Evolutionary conservation across 2,888 invertebrate species (phyloP).

Genomic region (Cyclophora punctaria): DNA sequence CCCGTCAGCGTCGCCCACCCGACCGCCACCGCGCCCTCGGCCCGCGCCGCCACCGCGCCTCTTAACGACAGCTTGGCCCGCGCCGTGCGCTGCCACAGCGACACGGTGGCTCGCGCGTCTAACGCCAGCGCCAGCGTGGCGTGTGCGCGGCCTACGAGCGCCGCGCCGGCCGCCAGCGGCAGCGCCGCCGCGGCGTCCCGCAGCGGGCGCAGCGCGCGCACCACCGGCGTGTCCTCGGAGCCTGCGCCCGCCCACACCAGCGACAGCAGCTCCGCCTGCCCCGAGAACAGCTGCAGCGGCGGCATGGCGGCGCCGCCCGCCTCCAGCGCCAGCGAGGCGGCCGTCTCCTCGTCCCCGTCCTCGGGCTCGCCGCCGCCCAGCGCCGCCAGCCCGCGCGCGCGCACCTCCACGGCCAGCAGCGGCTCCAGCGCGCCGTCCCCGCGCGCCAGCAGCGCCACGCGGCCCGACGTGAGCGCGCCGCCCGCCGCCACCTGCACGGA

Average conservation of each 20-base stretch:
- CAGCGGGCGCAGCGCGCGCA: slow-evolving; percentile 35
- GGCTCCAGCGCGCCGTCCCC: slow-evolving; percentile 16
- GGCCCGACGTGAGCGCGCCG: slow-evolving; percentile 44
- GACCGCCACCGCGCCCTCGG: slow-evolving; percentile 12
- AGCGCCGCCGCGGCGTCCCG: slow-evolving; percentile 11
- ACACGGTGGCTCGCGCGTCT: slow-evolving; percentile 27
- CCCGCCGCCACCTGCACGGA: slow-evolving; percentile 43
- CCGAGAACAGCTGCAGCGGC: slow-evolving; percentile 38
- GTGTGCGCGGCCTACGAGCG: slow-evolving; percentile 11
- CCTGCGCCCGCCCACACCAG: slow-evolving; percentile 59
- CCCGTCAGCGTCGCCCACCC: slow-evolving; percentile 21
- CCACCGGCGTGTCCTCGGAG: slow-evolving; percentile 38
- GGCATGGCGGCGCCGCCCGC: slow-evolving; percentile 26
- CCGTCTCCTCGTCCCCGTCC: slow-evolving; percentile 20
- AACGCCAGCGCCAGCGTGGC: slow-evolving; percentile 18
- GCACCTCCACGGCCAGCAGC: slow-evolving; percentile 28
- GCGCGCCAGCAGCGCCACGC: slow-evolving; percentile 28
- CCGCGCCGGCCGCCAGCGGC: slow-evolving; percentile 21
- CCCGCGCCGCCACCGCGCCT: slow-evolving; percentile 6
- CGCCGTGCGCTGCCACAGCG: slow-evolving; percentile 24
- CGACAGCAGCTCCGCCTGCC: slow-evolving; percentile 46
- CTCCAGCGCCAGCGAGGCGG: slow-evolving; percentile 36
- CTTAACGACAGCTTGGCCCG: slow-evolving; percentile 21
- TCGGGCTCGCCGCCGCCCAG: slow-evolving; percentile 16
- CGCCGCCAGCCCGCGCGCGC: slow-evolving; percentile 41